Base-by-base conservation (phyloP, 2,888 invertebrate species). In the Yponomeuta sedellus region DNA sequence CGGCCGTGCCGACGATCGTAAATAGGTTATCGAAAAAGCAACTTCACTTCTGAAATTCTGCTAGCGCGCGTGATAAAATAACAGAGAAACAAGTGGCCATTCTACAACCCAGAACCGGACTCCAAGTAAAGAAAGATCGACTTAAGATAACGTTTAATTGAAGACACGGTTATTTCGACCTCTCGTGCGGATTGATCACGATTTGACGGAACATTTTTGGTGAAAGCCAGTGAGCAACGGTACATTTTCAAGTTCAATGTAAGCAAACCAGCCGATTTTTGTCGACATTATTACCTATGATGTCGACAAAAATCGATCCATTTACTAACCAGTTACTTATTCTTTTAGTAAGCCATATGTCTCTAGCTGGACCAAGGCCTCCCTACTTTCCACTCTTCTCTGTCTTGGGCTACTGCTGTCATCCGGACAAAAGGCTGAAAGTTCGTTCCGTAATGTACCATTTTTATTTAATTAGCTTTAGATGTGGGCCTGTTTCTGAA, bases 151-250 rank as follows among this genome's bases (percentile, higher is more conserved):
- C 44, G 44, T 22, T 59, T 59, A 59, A 59, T 59, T 59, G 59
- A 59, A 59, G 25, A 20, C 25, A 22, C 59, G 22, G 25, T 22
- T 20, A 63, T 44, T 63, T 44, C 40, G 63, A 44, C 63, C 63
- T 20, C 44, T 63, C 63, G 63, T 63, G 63, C 63, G 63, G 52
- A 63, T 63, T 44, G 63, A 63, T 63, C 63, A 63, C 63, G 63
- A 61, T 12, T 52, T 52, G 44, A 52, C 44, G 44, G 5, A 52
- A 52, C 44, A 52, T 52, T 52, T 52, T 52, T 52, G 44, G 44
- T 52, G 44, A 52, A 52, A 52, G 44, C 44, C 44, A 16, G 16
- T 16, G 44, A 52, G 16, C 16, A 52, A 52, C 44, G 44, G 44
- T 52, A 52, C 34, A 8, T 52, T 52, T 52, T 52, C 44, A 52